Conservation (phyloP, 2,888 invertebrate genomes). For the Mythimna vitellina region DNA sequence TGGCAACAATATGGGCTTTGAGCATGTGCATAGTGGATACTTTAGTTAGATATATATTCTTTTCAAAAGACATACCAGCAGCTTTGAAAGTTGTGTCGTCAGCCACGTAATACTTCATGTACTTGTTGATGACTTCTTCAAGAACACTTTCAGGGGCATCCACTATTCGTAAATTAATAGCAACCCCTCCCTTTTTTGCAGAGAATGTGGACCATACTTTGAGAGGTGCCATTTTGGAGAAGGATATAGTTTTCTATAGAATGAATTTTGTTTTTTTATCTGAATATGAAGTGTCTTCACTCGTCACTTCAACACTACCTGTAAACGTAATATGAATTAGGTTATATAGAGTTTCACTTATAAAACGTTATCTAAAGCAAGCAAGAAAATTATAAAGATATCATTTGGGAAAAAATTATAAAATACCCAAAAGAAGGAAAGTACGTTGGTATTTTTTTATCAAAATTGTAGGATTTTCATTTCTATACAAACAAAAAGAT, state of each 20-base stretch:
- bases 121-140: conserved; percentile 57
- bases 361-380: conserved; percentile 28
- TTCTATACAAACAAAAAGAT: background rate
- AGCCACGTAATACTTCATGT: conserved; percentile 53
- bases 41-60: background rate
- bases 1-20: background rate
- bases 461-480: background rate
- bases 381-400: conserved; percentile 7
- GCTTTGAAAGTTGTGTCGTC: conserved; percentile 58
- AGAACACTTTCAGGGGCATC: conserved; percentile 57
- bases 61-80: conserved; percentile 54
- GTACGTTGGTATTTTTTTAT: background rate
- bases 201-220: conserved; percentile 60
- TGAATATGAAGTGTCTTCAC: conserved; percentile 5
- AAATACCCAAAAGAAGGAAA: conserved; percentile 33
- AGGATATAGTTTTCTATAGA: background rate
- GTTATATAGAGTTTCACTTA: conserved; percentile 22
- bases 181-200: conserved; percentile 19
- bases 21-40: background rate
- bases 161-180: conserved; percentile 60
- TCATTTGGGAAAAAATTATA: conserved; percentile 14
- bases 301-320: conserved; percentile 7
- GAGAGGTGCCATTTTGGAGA: conserved; percentile 26
- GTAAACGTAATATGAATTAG: background rate
- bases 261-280: background rate